phyloP scores from a whole-genome alignment of 2,113 vertebrate species.

The Chascanopsetta lugubris region DNA sequence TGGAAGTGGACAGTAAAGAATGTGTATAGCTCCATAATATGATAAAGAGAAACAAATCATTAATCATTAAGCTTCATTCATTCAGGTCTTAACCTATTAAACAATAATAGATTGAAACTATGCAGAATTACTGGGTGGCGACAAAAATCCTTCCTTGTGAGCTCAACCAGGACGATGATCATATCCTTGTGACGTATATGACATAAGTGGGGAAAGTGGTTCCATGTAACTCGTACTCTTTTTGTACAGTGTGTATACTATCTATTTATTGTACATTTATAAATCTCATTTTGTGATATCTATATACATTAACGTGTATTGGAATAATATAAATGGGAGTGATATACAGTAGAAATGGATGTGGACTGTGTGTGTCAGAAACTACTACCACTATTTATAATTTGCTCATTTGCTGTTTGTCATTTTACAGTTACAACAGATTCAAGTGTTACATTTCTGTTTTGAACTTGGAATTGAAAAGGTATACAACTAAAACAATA shows the following conservation, averaged over 20 bases:
- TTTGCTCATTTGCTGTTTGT: conserved; percentile 1
- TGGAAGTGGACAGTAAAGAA: background rate
- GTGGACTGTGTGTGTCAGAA: background rate
- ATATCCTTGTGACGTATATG: background rate
- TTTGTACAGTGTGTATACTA: conserved; percentile 23
- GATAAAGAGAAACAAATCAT: background rate
- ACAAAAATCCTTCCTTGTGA: background rate
- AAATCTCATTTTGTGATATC: conserved; percentile 3
- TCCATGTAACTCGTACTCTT: background rate
- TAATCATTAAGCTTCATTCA: background rate
- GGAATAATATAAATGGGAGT: background rate
- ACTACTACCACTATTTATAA: conserved; percentile 8
- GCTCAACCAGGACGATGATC: background rate
- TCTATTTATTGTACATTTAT: conserved; percentile 25
- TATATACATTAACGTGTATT: background rate
- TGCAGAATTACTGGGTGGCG: background rate
- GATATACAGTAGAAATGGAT: background rate
- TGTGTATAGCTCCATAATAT: background rate
- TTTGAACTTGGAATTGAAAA: conserved; percentile 6
- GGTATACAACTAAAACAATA: background rate
- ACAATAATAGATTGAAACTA: no score
- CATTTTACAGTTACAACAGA: conserved; percentile 5
- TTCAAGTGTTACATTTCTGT: background rate
- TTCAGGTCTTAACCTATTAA: no score
- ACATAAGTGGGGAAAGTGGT: background rate